Evolutionary conservation across 2,113 vertebrate genomes (phyloP).

Genomic region (Tupaia tana): DNA sequence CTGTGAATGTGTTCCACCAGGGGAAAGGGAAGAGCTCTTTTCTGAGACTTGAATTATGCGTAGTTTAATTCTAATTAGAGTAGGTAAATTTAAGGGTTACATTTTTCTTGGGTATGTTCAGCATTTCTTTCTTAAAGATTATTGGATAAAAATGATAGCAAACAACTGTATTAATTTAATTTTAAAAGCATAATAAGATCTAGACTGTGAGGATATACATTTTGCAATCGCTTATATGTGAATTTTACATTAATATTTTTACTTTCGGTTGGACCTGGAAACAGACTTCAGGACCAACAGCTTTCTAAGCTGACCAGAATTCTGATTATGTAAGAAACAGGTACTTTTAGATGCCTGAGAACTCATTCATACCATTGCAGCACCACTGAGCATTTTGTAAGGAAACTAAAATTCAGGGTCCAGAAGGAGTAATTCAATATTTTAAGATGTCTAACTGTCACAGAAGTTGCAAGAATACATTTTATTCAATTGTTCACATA

Average conservation of each 20-base stretch:
- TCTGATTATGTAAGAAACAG: not conserved
- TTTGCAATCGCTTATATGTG: constrained; percentile 17
- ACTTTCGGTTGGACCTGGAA: not conserved
- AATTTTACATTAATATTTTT: not conserved
- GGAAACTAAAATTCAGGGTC: not conserved
- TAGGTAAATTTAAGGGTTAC: constrained; percentile 30
- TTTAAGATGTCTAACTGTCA: not conserved
- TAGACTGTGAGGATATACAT: not conserved
- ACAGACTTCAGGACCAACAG: not conserved
- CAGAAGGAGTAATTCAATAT: not conserved
- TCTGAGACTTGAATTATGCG: not conserved
- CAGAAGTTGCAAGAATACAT: not conserved
- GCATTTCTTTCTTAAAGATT: not conserved
- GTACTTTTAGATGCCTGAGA: rapidly evolving
- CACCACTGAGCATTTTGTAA: not conserved
- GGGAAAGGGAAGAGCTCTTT: not conserved
- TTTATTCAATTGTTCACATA: not conserved
- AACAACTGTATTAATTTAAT: not conserved
- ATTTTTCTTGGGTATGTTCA: constrained; percentile 52
- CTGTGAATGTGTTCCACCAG: not conserved
- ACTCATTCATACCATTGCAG: not conserved
- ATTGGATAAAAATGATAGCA: not conserved
- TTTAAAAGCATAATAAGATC: constrained; percentile 52
- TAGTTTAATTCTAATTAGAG: constrained; percentile 1
- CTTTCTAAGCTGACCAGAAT: not conserved